Percentiles rank a stretch among this genome's conserved stretches.
Evolutionary conservation across 1,140 invertebrate species (phyloP).

Genomic region (Pseudobourletiella spinata): DNA sequence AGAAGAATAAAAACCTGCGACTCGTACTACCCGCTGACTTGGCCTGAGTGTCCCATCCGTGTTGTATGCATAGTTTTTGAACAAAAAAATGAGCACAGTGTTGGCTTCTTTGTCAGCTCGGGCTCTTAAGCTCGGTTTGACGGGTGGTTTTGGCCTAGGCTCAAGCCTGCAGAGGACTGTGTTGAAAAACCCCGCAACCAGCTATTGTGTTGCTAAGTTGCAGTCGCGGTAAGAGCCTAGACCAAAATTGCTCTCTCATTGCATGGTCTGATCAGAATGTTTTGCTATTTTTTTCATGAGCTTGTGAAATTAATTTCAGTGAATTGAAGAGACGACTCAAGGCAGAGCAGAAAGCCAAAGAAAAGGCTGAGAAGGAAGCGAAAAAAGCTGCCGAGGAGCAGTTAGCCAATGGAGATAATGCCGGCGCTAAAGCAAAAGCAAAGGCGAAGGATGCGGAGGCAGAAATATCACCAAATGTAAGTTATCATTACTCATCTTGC

Average conservation of each 20-base stretch:
- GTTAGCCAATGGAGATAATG: slow-evolving; percentile 28
- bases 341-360: slow-evolving; percentile 83
- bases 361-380: slow-evolving; percentile 74
- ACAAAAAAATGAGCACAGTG: neutral
- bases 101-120: neutral
- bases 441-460: slow-evolving; percentile 51
- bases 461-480: slow-evolving; percentile 82
- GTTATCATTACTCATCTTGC: slow-evolving; percentile 16
- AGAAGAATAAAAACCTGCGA: no score
- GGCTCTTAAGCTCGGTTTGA: neutral
- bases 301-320: slow-evolving; percentile 47
- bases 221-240: slow-evolving; percentile 22
- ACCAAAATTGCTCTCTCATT: neutral
- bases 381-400: slow-evolving; percentile 42
- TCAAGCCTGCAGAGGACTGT: neutral
- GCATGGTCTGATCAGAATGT: neutral
- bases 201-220: slow-evolving; percentile 4
- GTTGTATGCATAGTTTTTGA: no score
- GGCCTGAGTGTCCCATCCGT: no score
- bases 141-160: neutral
- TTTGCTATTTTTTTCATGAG: neutral
- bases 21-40: no score
- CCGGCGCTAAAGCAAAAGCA: slow-evolving; percentile 55
- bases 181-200: slow-evolving; percentile 2
- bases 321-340: slow-evolving; percentile 85